Evolutionary conservation across 2,888 invertebrate species (phyloP).

Genomic region (Drosophila subquinaria): DNA sequence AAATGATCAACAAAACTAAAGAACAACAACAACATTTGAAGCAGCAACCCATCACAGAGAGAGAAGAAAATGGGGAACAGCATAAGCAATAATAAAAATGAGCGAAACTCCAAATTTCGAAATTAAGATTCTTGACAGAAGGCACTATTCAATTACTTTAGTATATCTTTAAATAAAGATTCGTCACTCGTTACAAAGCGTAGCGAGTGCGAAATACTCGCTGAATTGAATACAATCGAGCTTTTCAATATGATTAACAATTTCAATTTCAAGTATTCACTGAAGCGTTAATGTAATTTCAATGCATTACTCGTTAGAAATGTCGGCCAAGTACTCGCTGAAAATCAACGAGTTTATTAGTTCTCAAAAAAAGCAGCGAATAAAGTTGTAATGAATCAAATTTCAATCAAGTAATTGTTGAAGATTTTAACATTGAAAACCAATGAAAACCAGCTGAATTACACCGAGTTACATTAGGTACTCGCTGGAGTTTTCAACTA

Average conservation of each 20-base stretch:
- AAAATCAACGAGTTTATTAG: neutral
- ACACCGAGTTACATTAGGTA: neutral
- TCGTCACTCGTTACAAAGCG: neutral
- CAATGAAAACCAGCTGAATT: no score
- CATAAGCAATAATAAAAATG: constrained; percentile 2
- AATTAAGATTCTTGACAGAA: neutral
- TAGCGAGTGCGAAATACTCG: neutral
- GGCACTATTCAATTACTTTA: neutral
- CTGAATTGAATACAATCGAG: neutral
- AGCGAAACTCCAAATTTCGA: neutral
- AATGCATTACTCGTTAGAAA: neutral
- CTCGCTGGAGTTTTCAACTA: neutral
- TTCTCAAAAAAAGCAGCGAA: neutral
- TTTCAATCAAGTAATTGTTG: neutral
- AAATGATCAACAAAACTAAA: neutral
- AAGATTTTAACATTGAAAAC: neutral
- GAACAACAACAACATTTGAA: constrained; percentile 4
- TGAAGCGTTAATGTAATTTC: neutral
- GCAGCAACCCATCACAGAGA: neutral
- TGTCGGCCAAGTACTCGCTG: neutral
- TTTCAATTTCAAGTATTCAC: neutral
- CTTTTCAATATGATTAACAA: neutral
- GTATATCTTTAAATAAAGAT: neutral
- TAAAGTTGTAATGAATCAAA: neutral
- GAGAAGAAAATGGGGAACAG: constrained; percentile 1